Base-by-base conservation (phyloP, 2,797 vertebrate genomes). In the Takifugu ocellatus region DNA sequence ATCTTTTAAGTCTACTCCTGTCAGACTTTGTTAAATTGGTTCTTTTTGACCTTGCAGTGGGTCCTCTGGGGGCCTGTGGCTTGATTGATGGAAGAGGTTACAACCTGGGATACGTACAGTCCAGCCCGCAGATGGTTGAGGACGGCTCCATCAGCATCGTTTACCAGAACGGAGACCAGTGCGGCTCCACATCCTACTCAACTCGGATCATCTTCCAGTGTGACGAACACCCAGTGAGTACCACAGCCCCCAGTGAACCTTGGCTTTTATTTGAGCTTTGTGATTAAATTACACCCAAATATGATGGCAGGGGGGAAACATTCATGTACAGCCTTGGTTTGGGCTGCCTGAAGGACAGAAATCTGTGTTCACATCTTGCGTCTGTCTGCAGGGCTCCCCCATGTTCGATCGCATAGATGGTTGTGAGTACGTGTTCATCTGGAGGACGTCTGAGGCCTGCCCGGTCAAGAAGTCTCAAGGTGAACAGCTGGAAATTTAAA, bases 401-500 rank as follows among this genome's bases (percentile, higher is more conserved):
- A 84, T 92, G 39, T 93, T 97, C 58, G 93, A 96, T 70, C 90
- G 91, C 16, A 67, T 77, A 63, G 87, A 91, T 1, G 91, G 87
- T 2, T 99, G 96, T 77, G 96, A 99, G 57, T 98, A 93, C 3
- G 89, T 98, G 24, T 98, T 99, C 70, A 70, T 95, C 52, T 99
- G 96, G 97, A 93, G 94, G 76, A 98, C 96, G 0, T 90, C 95
- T 4, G 94, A 94, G 68, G 96, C 97, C 9, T 99, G 97, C 56
- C 94, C 94, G 0, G 67, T 97, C 64, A 86, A 68, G 77, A 93
- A 82, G 80, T 84, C 86, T 51, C 88, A 93, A 78, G 91, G 89
- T 91, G 77, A 63, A n/a, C 25, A 4, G 1, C 12, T 14, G 36
- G 36, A 39, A 39, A 21, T 21, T 21, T 17, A 17, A 17, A 17